Conservation (phyloP, 2,888 invertebrate species). For the Tenthredo scrophulariae region DNA sequence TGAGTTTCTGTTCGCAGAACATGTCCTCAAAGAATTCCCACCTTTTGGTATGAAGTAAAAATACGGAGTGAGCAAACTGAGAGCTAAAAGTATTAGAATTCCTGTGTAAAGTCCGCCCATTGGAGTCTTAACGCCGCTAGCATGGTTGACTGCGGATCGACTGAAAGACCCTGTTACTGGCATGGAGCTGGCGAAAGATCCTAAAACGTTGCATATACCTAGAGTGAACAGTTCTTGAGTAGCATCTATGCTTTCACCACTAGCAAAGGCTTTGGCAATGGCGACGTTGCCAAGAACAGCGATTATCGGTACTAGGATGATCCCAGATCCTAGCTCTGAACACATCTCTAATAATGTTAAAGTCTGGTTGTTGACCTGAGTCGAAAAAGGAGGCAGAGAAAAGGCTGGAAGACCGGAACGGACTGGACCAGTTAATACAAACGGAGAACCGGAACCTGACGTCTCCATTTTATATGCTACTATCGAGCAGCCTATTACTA, state of each 20-base stretch:
- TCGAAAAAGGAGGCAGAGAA: constrained; percentile 86
- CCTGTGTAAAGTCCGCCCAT: constrained; percentile 93
- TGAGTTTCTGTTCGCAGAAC: background rate
- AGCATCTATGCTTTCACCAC: constrained; percentile 90
- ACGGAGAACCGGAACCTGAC: constrained; percentile 81
- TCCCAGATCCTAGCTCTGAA: constrained; percentile 90
- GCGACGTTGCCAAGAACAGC: constrained; percentile 96
- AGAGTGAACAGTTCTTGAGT: constrained; percentile 94
- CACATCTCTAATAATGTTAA: constrained; percentile 86
- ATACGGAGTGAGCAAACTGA: constrained; percentile 92
- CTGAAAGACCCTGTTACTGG: constrained; percentile 95
- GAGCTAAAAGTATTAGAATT: constrained; percentile 88
- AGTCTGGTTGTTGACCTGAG: constrained; percentile 81
- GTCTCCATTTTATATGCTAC: constrained; percentile 83
- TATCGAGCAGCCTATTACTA: constrained; percentile 87
- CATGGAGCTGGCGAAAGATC: constrained; percentile 94
- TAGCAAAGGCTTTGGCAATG: constrained; percentile 95
- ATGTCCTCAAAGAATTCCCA: constrained; percentile 49
- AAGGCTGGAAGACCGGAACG: constrained; percentile 87
- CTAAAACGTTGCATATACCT: constrained; percentile 91
- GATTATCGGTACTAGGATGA: constrained; percentile 92
- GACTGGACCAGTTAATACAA: constrained; percentile 88
- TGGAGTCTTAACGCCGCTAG: constrained; percentile 95
- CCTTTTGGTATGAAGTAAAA: constrained; percentile 93
- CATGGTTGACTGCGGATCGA: constrained; percentile 95